phyloP scores from a whole-genome alignment of 2,797 vertebrate genomes.

The Sandelia bainsii region DNA sequence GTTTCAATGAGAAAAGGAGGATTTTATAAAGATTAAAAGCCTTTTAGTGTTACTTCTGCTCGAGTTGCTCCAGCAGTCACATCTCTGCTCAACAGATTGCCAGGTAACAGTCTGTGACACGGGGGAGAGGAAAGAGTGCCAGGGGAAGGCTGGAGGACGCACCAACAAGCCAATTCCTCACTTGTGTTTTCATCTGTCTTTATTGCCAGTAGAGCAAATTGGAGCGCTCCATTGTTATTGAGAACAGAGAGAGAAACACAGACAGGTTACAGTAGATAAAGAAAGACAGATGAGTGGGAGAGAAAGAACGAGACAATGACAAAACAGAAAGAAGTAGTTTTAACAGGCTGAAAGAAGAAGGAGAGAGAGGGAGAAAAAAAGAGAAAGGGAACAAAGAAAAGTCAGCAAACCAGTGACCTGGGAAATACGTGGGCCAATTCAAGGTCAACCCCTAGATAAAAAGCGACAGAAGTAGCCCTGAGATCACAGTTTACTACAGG shows the following conservation, averaged over 20 bases:
- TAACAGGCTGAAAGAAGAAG: background rate
- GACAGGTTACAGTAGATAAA: slow-evolving; percentile 30
- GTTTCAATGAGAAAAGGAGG: slow-evolving; percentile 45
- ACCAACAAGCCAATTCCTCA: slow-evolving; percentile 56
- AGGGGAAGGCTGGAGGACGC: slow-evolving; percentile 38
- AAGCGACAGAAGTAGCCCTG: background rate
- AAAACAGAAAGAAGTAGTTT: slow-evolving; percentile 17
- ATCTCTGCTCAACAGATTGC: slow-evolving; percentile 66
- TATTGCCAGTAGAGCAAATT: slow-evolving; percentile 60
- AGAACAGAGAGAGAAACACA: slow-evolving; percentile 39
- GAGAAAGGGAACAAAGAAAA: slow-evolving; percentile 11
- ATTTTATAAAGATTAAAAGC: slow-evolving; percentile 73
- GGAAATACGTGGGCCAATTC: slow-evolving; percentile 14
- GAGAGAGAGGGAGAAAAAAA: background rate
- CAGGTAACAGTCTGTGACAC: slow-evolving; percentile 64
- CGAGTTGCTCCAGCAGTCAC: slow-evolving; percentile 63
- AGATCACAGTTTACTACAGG: slow-evolving; percentile 8
- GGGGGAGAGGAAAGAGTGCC: slow-evolving; percentile 21
- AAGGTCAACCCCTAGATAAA: background rate
- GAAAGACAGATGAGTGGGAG: slow-evolving; percentile 32
- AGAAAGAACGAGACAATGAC: slow-evolving; percentile 20
- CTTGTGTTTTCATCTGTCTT: slow-evolving; percentile 61
- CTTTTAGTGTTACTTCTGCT: slow-evolving; percentile 77
- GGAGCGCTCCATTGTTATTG: slow-evolving; percentile 55
- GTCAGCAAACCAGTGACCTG: slow-evolving; percentile 11